Conservation (phyloP, 2,888 invertebrate species). For the Aspidapion aeneum region DNA sequence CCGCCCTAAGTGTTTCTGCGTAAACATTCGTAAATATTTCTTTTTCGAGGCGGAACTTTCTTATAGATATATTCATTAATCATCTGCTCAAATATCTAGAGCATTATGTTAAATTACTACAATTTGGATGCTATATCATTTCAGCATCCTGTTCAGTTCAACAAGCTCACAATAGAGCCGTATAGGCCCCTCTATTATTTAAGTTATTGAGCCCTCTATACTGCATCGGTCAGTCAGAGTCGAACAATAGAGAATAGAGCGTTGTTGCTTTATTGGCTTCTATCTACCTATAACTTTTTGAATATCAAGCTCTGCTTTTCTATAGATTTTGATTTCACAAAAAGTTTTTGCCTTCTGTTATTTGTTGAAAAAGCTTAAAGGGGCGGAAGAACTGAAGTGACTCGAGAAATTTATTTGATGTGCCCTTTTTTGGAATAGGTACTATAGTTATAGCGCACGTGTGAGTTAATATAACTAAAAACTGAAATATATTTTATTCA, state of each 20-base stretch:
- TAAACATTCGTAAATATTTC: no score
- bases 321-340: not conserved
- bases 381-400: not conserved
- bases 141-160: constrained; percentile 43
- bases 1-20: no score
- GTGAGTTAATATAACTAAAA: no score
- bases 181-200: not conserved
- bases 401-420: not conserved
- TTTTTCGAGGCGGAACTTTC: no score
- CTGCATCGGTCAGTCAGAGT: not conserved
- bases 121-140: constrained; percentile 13
- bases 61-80: not conserved
- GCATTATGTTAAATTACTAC: not conserved
- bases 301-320: not conserved
- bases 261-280: not conserved
- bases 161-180: constrained; percentile 37
- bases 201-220: not conserved
- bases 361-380: not conserved
- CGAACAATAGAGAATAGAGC: no score
- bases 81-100: not conserved
- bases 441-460: no score
- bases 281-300: not conserved
- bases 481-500: no score
- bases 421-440: not conserved
- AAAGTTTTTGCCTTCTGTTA: not conserved